Evolutionary conservation across 2,888 invertebrate genomes (phyloP).

Genomic region (Drosophila birchii): DNA sequence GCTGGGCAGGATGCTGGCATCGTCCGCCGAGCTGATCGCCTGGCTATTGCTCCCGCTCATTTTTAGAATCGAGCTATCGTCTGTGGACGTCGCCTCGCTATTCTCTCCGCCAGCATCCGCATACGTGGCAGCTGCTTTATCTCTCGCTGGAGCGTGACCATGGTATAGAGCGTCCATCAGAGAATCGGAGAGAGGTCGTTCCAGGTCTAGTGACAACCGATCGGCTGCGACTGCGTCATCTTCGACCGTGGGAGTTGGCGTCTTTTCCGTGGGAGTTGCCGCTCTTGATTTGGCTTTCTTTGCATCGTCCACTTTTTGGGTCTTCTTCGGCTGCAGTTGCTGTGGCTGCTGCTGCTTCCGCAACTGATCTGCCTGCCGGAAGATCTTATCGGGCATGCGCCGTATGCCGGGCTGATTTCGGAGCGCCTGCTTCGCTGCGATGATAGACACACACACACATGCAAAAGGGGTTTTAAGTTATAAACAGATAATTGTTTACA

Average conservation of each 20-base stretch:
- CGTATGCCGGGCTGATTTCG: constrained; percentile 83
- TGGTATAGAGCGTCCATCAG: constrained; percentile 82
- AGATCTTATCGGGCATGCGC: constrained; percentile 78
- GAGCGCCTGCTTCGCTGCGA: constrained; percentile 83
- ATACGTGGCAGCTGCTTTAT: constrained; percentile 55
- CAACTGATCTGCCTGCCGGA: constrained; percentile 65
- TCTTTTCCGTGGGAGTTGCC: constrained; percentile 48
- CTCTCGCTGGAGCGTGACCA: constrained; percentile 59
- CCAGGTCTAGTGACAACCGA: constrained; percentile 68
- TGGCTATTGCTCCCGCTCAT: constrained; percentile 45
- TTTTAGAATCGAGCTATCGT: constrained; percentile 77
- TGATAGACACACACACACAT: constrained; percentile 25
- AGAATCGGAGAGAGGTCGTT: constrained; percentile 79
- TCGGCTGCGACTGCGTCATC: constrained; percentile 62
- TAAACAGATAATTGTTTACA: constrained; percentile 38
- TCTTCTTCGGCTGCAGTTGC: constrained; percentile 22
- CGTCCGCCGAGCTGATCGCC: constrained; percentile 52
- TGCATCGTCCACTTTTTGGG: constrained; percentile 48
- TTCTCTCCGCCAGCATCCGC: constrained; percentile 29
- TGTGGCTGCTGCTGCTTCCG: constrained; percentile 64
- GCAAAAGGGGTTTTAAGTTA: constrained; percentile 15
- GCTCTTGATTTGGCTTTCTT: constrained; percentile 53
- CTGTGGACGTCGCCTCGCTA: constrained; percentile 48
- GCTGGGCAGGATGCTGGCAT: constrained; percentile 71
- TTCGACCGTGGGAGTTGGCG: constrained; percentile 43